Conservation (phyloP, 2,888 invertebrate genomes). For the Cheilosia urbana region DNA sequence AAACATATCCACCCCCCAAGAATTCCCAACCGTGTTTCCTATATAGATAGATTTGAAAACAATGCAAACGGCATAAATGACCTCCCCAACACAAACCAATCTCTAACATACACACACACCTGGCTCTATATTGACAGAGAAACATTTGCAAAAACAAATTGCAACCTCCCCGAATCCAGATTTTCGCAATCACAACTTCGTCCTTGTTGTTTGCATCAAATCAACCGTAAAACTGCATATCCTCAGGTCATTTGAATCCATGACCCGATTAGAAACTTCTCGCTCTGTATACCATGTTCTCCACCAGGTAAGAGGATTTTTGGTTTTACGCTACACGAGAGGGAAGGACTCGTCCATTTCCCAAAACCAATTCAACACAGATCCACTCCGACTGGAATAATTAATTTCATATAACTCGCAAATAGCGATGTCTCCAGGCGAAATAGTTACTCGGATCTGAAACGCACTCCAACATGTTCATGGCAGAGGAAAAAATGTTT, state of each 20-base stretch:
- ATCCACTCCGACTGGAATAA: conserved; percentile 31
- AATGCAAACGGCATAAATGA: too few species aligned
- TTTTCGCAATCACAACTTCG: conserved; percentile 22
- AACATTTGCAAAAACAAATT: background rate
- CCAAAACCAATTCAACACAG: conserved; percentile 37
- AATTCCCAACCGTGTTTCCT: too few species aligned
- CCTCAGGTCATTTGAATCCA: conserved; percentile 53
- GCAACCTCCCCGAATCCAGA: conserved; percentile 18
- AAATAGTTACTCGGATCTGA: conserved; percentile 27
- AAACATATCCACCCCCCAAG: too few species aligned
- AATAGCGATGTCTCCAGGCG: conserved; percentile 14
- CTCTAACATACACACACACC: background rate
- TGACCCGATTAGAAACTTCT: conserved; percentile 38
- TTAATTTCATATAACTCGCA: conserved; percentile 33
- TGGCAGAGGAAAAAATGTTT: conserved; percentile 14
- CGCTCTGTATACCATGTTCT: conserved; percentile 27
- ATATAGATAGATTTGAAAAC: too few species aligned
- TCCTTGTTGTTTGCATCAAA: conserved; percentile 33
- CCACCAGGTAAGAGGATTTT: conserved; percentile 35
- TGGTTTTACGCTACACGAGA: conserved; percentile 6
- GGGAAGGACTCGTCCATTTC: background rate
- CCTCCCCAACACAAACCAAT: background rate
- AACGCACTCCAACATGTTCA: conserved; percentile 9
- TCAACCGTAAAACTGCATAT: conserved; percentile 45
- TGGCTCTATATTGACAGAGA: conserved; percentile 10